Evolutionary conservation across 2,797 vertebrate genomes (phyloP), one percentile per base, ranked within the genome.

Genomic region (Helarctos malayanus): DNA sequence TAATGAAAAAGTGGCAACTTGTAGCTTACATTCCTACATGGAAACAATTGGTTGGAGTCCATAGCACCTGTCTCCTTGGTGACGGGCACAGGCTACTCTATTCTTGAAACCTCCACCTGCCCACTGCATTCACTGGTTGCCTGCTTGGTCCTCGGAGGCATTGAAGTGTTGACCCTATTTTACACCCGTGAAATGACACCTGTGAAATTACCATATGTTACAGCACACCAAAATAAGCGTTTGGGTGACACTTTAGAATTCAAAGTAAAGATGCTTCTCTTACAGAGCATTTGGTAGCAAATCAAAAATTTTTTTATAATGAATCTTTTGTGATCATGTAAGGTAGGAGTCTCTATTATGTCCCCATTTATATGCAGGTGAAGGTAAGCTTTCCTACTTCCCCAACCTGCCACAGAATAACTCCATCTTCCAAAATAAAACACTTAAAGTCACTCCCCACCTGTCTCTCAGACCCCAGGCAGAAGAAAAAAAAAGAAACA

Each of bases 211-310:
- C 27, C 41, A 5, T 38, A 49, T 63, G 84, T 97, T 25, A 68
- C n/a, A 45, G 41, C 27, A n/a, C 45, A 52, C 75, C 32, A 85
- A 76, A 71, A n/a, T 32, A 69, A 97, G 21, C 86, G 61, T 75
- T 5, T 41, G 15, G 75, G 25, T 56, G 29, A 93, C 13, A 52
- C 57, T 52, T 95, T 15, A 38, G 21, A 93, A 91, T 87, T 63
- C 38, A 91, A 65, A 56, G n/a, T 75, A 87, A 68, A 88, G 52
- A 25, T 38, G 61, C 14, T 76, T 75, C 73, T 65, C 68, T 79
- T 32, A n/a, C 75, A 81, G 18, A 83, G 52, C 49, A 18, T 52
- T 75, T 75, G 47, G 1, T 78, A 10, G 13, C 41, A 82, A 35
- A 45, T 79, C 47, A 52, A 63, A 75, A 35, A n/a, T 0, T n/a